Conservation (phyloP, 2,113 vertebrate species). For the Aldabrachelys gigantea region DNA sequence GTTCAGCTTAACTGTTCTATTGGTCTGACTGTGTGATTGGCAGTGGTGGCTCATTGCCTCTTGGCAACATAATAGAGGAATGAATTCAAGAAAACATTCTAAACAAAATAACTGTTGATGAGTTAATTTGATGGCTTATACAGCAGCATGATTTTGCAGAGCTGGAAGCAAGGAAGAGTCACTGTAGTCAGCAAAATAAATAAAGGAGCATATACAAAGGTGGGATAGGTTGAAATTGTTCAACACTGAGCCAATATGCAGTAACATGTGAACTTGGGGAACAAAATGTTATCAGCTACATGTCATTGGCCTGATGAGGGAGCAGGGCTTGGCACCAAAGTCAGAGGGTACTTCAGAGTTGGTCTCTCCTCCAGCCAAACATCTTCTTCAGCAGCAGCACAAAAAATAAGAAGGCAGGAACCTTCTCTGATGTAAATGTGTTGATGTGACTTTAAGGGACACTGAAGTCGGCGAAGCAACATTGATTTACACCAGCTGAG, state of each 20-base stretch:
- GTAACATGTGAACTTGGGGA: not conserved
- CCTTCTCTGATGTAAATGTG: not conserved
- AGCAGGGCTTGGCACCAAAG: not conserved
- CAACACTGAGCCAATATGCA: not conserved
- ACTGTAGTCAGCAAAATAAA: not conserved
- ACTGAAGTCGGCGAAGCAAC: not conserved
- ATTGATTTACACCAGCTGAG: not conserved
- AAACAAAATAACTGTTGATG: not conserved
- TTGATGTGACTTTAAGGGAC: not conserved
- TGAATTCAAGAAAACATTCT: not conserved
- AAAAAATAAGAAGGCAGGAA: not conserved
- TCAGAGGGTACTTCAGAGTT: not conserved
- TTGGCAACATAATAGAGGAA: not conserved
- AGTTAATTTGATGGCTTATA: not conserved
- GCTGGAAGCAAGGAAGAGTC: not conserved
- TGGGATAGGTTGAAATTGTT: not conserved
- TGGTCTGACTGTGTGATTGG: not conserved
- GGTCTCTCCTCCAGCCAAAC: not conserved
- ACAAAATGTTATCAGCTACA: not conserved
- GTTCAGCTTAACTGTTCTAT: not conserved
- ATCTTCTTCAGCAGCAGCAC: not conserved
- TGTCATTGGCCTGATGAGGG: not conserved
- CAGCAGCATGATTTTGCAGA: not conserved
- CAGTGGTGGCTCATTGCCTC: not conserved
- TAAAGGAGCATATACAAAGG: not conserved